Evolutionary conservation across 2,888 invertebrate species (phyloP).

Genomic region (Hirtodrosophila duncani): DNA sequence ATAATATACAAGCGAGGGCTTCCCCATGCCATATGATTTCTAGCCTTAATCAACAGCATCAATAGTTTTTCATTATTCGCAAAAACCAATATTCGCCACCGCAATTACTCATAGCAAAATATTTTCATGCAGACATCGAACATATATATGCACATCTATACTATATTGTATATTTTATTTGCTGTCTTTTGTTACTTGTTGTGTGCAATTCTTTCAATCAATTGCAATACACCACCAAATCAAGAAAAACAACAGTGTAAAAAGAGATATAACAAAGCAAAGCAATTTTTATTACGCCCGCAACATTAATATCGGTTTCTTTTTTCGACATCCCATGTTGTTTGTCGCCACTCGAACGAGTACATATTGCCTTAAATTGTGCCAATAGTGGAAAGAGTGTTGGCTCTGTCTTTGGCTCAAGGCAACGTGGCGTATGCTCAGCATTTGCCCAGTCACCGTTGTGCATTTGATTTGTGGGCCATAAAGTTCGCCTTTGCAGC

Average conservation of each 20-base stretch:
- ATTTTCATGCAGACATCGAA: constrained; percentile 29
- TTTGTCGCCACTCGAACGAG: constrained; percentile 29
- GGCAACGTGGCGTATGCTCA: constrained; percentile 48
- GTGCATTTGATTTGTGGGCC: constrained; percentile 63
- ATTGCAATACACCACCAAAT: constrained; percentile 30
- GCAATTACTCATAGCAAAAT: constrained; percentile 7
- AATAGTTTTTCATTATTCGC: no score
- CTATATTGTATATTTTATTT: no score
- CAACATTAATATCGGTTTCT: constrained; percentile 28
- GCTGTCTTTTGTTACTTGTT: no score
- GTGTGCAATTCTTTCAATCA: no score
- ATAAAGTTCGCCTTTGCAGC: constrained; percentile 60
- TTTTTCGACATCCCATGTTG: constrained; percentile 13
- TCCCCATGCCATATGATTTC: no score
- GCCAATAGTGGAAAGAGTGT: constrained; percentile 12
- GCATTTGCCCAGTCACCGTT: constrained; percentile 34
- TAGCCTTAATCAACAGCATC: no score
- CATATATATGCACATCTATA: no score
- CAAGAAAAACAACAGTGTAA: constrained; percentile 4
- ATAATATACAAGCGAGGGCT: no score
- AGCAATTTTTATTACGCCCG: constrained; percentile 19
- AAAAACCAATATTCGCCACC: no score
- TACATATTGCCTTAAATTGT: constrained; percentile 18
- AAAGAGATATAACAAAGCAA: constrained; percentile 10
- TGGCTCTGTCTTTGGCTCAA: constrained; percentile 6